These are phyloP conservation scores for Drosophila testacea DNA, from an alignment of 2,888 invertebrate genomes.

Conservation along the genomic window DNA sequence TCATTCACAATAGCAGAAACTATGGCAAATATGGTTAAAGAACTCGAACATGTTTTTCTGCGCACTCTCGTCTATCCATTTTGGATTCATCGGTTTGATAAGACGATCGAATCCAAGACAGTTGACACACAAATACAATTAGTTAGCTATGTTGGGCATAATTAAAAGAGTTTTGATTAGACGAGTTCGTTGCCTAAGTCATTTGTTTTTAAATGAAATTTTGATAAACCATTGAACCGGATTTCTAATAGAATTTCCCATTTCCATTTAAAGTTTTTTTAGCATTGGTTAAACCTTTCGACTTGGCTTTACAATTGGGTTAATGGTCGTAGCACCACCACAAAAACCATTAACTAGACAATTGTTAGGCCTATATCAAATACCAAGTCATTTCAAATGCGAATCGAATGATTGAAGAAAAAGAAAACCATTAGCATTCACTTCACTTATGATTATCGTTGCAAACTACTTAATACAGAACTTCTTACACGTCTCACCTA, in stretches of 20 bases:
- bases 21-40: slow-evolving; percentile 70
- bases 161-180: slow-evolving; percentile 47
- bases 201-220: slow-evolving; percentile 40
- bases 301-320: slow-evolving; percentile 19
- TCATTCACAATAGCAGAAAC: slow-evolving; percentile 73
- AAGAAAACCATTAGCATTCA: slow-evolving; percentile 26
- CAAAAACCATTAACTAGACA: slow-evolving; percentile 30
- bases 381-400: slow-evolving; percentile 42
- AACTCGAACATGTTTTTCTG: slow-evolving; percentile 68
- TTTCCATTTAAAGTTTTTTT: slow-evolving; percentile 9
- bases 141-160: slow-evolving; percentile 36
- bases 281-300: slow-evolving; percentile 5
- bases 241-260: slow-evolving; percentile 41
- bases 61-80: slow-evolving; percentile 37
- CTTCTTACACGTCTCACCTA: slow-evolving; percentile 30
- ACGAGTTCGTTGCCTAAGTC: slow-evolving; percentile 55
- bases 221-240: slow-evolving; percentile 2
- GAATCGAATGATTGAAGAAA: slow-evolving; percentile 32
- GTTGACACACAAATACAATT: slow-evolving; percentile 63
- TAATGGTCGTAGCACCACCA: slow-evolving; percentile 29
- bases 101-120: slow-evolving; percentile 50
- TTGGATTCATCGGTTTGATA: slow-evolving; percentile 65
- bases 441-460: slow-evolving; percentile 40
- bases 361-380: slow-evolving; percentile 32
- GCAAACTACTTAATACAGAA: slow-evolving; percentile 2